These are phyloP conservation scores for Seriola quinqueradiata DNA, from an alignment of 2,113 vertebrate species.

Conservation along the genomic window DNA sequence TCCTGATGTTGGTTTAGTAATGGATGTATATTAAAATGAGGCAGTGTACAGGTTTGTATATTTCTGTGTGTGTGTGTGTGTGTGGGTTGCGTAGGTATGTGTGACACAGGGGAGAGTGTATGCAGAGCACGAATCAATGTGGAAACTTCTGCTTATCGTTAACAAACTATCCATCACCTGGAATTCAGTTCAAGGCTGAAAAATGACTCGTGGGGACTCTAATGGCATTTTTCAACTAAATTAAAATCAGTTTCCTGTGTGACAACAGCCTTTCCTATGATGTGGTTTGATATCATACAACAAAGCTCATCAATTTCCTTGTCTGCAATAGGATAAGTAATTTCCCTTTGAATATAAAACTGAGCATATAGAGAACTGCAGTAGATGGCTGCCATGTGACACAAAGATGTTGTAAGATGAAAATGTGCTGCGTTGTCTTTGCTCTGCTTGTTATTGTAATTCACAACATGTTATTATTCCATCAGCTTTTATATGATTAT, in stretches of 20 bases:
- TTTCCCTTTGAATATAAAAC: conserved; percentile 45
- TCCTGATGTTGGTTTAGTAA: conserved; percentile 65
- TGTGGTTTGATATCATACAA: conserved; percentile 48
- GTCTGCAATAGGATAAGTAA: conserved; percentile 37
- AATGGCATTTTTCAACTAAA: conserved; percentile 49
- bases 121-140: conserved; percentile 49
- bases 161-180: conserved; percentile 48
- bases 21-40: conserved; percentile 49
- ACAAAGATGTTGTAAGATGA: conserved; percentile 36
- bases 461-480: conserved; percentile 19
- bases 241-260: conserved; percentile 51
- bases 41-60: not conserved
- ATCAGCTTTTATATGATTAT: conserved; percentile 33
- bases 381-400: conserved; percentile 8
- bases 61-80: not conserved
- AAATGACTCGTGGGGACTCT: conserved; percentile 33
- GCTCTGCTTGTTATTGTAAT: conserved; percentile 42
- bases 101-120: conserved; percentile 5
- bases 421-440: conserved; percentile 18
- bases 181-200: conserved; percentile 32
- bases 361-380: conserved; percentile 7
- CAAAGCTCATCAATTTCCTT: conserved; percentile 54
- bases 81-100: not conserved
- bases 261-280: conserved; percentile 48
- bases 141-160: conserved; percentile 46